These are phyloP conservation scores for Lydus trimaculatus DNA, from an alignment of 2,888 invertebrate species.

Conservation along the genomic window DNA sequence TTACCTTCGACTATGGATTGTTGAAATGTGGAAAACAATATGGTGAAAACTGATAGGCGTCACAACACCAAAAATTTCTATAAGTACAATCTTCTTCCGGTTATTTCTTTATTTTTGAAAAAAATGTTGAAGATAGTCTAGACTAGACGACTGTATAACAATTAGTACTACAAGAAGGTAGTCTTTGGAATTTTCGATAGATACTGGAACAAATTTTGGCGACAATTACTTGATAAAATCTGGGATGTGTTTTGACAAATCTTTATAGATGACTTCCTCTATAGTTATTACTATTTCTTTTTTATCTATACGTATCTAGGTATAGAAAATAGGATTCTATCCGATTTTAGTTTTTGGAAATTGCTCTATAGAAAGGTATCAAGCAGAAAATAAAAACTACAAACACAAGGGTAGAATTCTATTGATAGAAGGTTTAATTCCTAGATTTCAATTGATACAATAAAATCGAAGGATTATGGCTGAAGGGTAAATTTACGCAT, in stretches of 20 bases:
- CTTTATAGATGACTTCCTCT: background rate
- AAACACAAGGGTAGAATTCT: background rate
- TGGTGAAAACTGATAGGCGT: background rate
- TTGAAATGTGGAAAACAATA: background rate
- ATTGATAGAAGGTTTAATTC: background rate
- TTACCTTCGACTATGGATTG: background rate
- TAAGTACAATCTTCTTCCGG: background rate
- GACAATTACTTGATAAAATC: background rate
- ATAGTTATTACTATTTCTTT: background rate
- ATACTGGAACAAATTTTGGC: conserved; percentile 1
- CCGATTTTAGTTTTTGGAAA: background rate
- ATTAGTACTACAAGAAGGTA: background rate
- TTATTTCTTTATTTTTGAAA: background rate
- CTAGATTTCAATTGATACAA: background rate
- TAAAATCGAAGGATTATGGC: background rate
- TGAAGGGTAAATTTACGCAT: background rate
- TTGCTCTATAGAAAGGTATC: background rate
- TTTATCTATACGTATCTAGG: no score
- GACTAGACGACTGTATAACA: background rate
- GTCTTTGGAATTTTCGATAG: background rate
- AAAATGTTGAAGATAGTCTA: background rate
- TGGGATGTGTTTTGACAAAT: background rate
- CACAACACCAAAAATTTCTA: no score
- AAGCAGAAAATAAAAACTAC: conserved; percentile 3
- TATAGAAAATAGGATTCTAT: background rate